Percentiles rank a stretch among this genome's conserved stretches.
These are phyloP conservation scores for Syrphus vitripennis DNA, from an alignment of 2,888 invertebrate genomes.

Conservation along the genomic window DNA sequence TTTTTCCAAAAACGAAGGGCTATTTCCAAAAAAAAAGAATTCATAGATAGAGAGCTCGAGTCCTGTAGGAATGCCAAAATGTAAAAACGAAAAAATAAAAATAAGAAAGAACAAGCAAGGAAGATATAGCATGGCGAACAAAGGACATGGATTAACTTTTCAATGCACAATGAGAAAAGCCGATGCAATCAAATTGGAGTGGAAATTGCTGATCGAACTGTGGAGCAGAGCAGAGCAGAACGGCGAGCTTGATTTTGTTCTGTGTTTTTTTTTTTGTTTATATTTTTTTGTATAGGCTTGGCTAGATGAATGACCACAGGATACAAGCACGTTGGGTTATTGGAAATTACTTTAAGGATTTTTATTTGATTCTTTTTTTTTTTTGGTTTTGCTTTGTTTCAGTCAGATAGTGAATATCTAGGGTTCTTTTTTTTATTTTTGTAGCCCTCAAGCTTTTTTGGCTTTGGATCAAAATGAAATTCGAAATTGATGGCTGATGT, in stretches of 20 bases:
- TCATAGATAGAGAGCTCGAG: constrained; percentile 32
- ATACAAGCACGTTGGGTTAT: constrained; percentile 60
- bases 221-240: not conserved
- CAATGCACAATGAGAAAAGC: constrained; percentile 71
- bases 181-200: constrained; percentile 71
- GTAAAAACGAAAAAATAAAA: not conserved
- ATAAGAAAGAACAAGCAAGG: not conserved
- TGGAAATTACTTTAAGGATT: constrained; percentile 65
- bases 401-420: constrained; percentile 16
- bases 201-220: constrained; percentile 62
- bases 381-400: constrained; percentile 1
- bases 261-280: not conserved
- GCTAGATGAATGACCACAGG: constrained; percentile 59
- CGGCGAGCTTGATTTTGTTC: not conserved
- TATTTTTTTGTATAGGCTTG: constrained; percentile 30
- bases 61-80: constrained; percentile 16
- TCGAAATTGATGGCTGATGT: constrained; percentile 60
- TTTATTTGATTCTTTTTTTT: constrained; percentile 44
- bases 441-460: constrained; percentile 22
- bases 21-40: constrained; percentile 2
- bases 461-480: constrained; percentile 57
- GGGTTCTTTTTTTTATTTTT: not conserved
- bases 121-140: constrained; percentile 50
- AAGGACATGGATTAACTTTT: constrained; percentile 71
- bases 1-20: constrained; percentile 26